These are phyloP conservation scores for Camptogramma bilineatum DNA, from an alignment of 2,888 invertebrate species.

Conservation along the genomic window DNA sequence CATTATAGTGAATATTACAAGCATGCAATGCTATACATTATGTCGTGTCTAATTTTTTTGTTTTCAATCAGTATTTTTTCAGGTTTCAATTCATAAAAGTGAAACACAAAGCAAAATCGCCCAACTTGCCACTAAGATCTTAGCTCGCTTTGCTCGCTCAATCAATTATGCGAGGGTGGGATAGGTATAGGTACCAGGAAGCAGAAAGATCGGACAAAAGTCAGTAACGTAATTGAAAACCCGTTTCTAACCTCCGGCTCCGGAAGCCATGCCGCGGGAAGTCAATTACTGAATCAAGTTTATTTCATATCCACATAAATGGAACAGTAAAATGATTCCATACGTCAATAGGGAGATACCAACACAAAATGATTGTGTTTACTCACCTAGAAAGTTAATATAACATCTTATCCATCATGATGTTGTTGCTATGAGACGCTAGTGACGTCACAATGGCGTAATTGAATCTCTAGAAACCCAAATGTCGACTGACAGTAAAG, in stretches of 20 bases:
- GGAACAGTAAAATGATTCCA: slow-evolving; percentile 4
- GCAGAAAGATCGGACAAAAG: slow-evolving; percentile 24
- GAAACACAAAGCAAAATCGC: too few relatives aligned
- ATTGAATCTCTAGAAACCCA: slow-evolving; percentile 21
- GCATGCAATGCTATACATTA: too few relatives aligned
- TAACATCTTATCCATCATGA: too few relatives aligned
- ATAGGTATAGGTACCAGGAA: not conserved
- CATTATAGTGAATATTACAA: too few relatives aligned
- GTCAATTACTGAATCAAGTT: slow-evolving; percentile 20
- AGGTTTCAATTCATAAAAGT: too few relatives aligned
- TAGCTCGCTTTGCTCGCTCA: too few relatives aligned
- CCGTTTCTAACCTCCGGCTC: slow-evolving; percentile 17
- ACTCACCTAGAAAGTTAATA: slow-evolving; percentile 6
- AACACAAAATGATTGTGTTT: not conserved
- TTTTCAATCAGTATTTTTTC: too few relatives aligned
- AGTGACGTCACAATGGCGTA: slow-evolving; percentile 33
- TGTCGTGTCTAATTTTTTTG: too few relatives aligned
- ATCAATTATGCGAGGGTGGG: not conserved
- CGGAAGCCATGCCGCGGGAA: slow-evolving; percentile 24
- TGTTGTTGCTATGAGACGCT: slow-evolving; percentile 27
- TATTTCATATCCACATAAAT: slow-evolving; percentile 11
- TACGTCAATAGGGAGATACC: not conserved
- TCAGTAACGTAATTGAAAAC: slow-evolving; percentile 23
- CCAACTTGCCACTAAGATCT: too few relatives aligned
- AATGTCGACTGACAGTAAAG: slow-evolving; percentile 13